Conservation (phyloP, 2,797 vertebrate species). For the Aphelocoma californica region DNA sequence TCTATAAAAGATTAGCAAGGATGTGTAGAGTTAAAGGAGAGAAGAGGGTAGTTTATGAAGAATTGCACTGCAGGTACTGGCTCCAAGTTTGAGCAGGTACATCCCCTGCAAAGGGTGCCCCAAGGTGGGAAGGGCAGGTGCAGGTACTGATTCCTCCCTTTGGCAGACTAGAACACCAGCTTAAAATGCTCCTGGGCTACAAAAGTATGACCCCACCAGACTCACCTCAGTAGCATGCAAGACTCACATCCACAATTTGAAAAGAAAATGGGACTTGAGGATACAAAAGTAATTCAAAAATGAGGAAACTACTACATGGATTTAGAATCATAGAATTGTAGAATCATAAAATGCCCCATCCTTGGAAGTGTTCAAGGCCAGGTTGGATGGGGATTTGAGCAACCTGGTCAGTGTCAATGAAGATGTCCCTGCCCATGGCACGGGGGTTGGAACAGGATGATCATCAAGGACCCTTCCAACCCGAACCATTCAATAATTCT, state of each 20-base stretch:
- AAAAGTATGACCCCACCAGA: background rate
- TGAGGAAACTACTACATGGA: fast-evolving
- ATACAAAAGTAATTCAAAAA: background rate
- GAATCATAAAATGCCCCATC: background rate
- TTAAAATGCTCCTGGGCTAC: background rate
- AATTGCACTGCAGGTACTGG: background rate
- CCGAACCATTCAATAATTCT: background rate
- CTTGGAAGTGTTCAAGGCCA: background rate
- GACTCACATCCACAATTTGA: no score
- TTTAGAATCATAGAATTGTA: background rate
- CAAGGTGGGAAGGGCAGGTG: fast-evolving
- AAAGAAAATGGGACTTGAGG: background rate
- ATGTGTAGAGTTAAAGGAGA: background rate
- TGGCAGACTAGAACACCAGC: background rate
- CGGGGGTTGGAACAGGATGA: background rate
- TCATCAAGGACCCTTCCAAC: background rate
- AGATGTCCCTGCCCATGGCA: background rate
- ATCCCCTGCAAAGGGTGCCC: fast-evolving
- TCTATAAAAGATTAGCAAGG: background rate
- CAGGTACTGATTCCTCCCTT: background rate
- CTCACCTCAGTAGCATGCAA: background rate
- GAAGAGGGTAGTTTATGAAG: background rate
- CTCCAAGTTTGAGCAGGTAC: background rate
- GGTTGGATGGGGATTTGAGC: background rate
- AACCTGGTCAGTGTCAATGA: background rate